Base-by-base conservation (phyloP, 2,888 invertebrate genomes). In the Gymnocheta viridis region DNA sequence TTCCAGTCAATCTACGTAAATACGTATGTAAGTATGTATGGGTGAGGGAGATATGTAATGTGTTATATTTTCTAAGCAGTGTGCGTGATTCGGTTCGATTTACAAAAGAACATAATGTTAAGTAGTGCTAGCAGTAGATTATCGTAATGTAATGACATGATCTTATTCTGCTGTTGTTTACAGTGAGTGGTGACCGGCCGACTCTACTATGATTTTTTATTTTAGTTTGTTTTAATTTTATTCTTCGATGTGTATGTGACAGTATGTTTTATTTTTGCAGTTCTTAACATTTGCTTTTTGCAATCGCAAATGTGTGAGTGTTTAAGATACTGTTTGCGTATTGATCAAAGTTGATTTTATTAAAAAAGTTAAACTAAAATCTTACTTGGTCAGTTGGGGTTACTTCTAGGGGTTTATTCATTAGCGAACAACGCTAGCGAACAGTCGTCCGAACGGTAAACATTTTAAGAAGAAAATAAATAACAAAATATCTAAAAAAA, bases 401-500 rank as follows among this genome's bases (percentile, higher is more conserved):
- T 86, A 88, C 86, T 87, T 87, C 87, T 87, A 88, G 87, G 88
- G 88, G 89, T 91, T 89, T 90, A 91, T 91, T 91, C 89, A 91
- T 88, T 91, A 90, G 89, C 89, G 90, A 91, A 88, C 90, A 88
- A 87, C 89, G 90, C 90, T 88, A 88, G 89, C 89, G 90, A 91
- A 88, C 90, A 88, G 90, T 89, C 89, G 88, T 89, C 87, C 85
- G 86, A 88, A 82, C 87, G 86, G 78, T 78, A 22, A 72, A 79
- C 64, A 12, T 47, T 44, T 60, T 24, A 41, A 44, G n/a, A 66
- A 66, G n/a, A 51, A 60, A 77, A 47, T 69, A 54, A 62, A 80
- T 66, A 62, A 82, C n/a, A 81, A 62, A 54, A 44, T 35, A 41
- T 51, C 14, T 67, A 29, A 77, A 38, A 60, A 54, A 9, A 38